Conservation (phyloP, 2,888 invertebrate genomes). For the Agrotis ipsilon region DNA sequence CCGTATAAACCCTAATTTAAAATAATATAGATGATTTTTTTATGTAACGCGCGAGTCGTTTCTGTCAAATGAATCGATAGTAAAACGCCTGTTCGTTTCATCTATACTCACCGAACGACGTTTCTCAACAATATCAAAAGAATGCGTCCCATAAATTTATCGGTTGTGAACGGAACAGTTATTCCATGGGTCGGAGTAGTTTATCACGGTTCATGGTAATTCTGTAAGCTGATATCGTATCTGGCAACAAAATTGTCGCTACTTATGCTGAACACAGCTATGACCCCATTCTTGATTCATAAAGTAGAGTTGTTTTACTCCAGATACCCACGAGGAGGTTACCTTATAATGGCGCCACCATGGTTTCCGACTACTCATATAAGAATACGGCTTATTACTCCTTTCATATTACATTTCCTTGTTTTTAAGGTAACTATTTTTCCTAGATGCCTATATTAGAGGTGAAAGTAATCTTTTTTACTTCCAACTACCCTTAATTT, state of each 20-base stretch:
- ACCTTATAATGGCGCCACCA: slow-evolving; percentile 32
- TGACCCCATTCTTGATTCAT: slow-evolving; percentile 55
- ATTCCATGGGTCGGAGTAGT: slow-evolving; percentile 66
- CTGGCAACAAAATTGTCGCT: slow-evolving; percentile 68
- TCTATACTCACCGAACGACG: slow-evolving; percentile 50
- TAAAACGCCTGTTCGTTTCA: slow-evolving; percentile 58
- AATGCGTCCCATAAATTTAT: slow-evolving; percentile 62
- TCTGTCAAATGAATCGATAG: slow-evolving; percentile 63
- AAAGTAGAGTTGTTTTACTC: slow-evolving; percentile 30
- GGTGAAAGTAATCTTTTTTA: background rate
- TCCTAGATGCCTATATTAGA: background rate
- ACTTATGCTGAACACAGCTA: slow-evolving; percentile 46
- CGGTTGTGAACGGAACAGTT: slow-evolving; percentile 61
- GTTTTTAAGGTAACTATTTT: background rate
- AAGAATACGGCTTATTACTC: slow-evolving; percentile 6
- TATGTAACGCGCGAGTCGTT: slow-evolving; percentile 55
- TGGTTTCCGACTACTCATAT: slow-evolving; percentile 21
- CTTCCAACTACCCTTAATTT: background rate
- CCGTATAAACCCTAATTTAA: slow-evolving; percentile 78
- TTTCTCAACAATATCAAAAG: slow-evolving; percentile 57
- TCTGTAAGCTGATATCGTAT: slow-evolving; percentile 72
- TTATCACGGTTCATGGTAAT: slow-evolving; percentile 72
- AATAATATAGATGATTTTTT: slow-evolving; percentile 72
- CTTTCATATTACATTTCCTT: background rate
- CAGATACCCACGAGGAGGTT: slow-evolving; percentile 25